Conservation (phyloP, 1,140 invertebrate species). For the Drosophila ananassae region DNA sequence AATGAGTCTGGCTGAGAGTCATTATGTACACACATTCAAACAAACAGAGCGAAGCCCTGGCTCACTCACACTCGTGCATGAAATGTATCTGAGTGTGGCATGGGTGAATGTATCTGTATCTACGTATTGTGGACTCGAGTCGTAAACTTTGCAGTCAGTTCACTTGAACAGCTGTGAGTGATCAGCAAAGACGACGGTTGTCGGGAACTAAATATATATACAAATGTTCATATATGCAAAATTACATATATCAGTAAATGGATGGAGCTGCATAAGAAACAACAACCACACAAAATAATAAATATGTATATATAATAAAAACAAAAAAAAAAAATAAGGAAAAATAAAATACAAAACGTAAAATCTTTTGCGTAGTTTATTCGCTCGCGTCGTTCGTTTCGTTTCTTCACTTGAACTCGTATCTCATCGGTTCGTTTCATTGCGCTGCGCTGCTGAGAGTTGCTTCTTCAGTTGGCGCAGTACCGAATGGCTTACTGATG, state of each 20-base stretch:
- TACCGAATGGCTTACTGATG: conserved; percentile 15
- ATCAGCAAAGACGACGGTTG: conserved; percentile 65
- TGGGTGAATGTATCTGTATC: conserved; percentile 36
- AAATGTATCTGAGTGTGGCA: conserved; percentile 30
- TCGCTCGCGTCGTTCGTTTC: conserved; percentile 60
- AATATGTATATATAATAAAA: conserved; percentile 9
- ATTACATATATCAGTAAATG: conserved; percentile 29
- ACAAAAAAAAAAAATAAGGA: background rate
- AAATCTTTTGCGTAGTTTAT: conserved; percentile 76
- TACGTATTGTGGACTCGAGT: conserved; percentile 52
- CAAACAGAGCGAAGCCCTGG: conserved; percentile 19
- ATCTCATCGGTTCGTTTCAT: conserved; percentile 66
- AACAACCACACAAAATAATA: conserved; percentile 40
- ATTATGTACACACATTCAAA: conserved; percentile 28
- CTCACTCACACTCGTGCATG: conserved; percentile 42
- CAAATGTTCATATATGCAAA: conserved; percentile 30
- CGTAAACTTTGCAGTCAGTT: conserved; percentile 70
- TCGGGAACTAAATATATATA: conserved; percentile 47
- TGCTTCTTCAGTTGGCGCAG: conserved; percentile 35
- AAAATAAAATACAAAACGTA: conserved; percentile 60
- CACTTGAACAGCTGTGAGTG: conserved; percentile 79
- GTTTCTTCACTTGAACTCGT: conserved; percentile 55
- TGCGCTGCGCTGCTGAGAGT: conserved; percentile 39
- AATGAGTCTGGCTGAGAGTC: conserved; percentile 41
- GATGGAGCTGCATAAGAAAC: conserved; percentile 36